A percentile compares a stretch with the other conserved stretches of the same genome.
Evolutionary conservation across 2,888 invertebrate genomes (phyloP).

Genomic region (Mythimna vitellina): DNA sequence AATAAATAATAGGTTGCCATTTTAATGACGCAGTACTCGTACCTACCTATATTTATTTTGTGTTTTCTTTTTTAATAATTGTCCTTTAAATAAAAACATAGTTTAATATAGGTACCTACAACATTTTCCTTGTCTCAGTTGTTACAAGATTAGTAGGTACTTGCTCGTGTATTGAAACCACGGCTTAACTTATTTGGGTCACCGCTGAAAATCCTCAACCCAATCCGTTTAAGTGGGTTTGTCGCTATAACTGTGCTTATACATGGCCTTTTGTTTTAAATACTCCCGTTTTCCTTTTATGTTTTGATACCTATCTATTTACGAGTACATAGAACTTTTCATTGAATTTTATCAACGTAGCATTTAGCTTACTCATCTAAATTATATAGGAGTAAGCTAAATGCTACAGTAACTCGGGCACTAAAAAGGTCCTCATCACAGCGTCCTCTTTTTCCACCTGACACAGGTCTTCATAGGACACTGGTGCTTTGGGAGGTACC

Average conservation of each 20-base stretch:
- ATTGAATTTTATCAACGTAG: not conserved
- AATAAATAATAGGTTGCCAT: no score
- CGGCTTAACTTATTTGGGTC: slow-evolving; percentile 68
- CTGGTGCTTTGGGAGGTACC: no score
- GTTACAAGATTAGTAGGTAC: not conserved
- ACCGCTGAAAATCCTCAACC: slow-evolving; percentile 65
- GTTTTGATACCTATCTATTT: not conserved
- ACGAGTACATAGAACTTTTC: not conserved
- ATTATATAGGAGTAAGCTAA: no score
- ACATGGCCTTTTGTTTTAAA: slow-evolving; percentile 46
- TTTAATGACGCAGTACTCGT: no score
- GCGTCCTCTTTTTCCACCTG: no score
- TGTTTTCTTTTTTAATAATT: no score
- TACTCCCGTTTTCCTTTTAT: slow-evolving; percentile 10
- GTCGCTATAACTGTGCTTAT: slow-evolving; percentile 52
- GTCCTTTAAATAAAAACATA: no score
- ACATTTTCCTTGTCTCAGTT: not conserved
- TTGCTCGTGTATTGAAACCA: slow-evolving; percentile 38
- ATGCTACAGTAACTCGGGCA: no score
- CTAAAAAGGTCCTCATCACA: no score
- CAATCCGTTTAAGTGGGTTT: slow-evolving; percentile 67
- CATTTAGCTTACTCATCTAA: no score
- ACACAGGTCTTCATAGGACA: no score
- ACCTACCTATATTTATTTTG: no score
- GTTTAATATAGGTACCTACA: not conserved